Conservation (phyloP, 2,797 vertebrate species). For the Lagothrix lagotricha region DNA sequence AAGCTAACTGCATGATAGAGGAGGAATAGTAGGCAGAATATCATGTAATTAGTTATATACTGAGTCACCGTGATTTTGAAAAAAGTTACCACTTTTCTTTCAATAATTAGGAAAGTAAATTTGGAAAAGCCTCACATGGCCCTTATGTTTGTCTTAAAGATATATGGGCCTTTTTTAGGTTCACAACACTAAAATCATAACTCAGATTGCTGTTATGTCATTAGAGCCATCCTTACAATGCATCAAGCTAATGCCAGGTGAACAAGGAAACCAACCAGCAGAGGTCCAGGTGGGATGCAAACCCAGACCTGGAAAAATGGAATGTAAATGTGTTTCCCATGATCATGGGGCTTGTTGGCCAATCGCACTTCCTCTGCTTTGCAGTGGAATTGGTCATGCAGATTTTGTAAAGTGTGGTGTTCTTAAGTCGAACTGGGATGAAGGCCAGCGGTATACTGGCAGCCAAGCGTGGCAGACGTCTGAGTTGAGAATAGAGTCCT, state of each 20-base stretch:
- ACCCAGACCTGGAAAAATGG: background rate
- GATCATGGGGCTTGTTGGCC: background rate
- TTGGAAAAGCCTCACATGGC: background rate
- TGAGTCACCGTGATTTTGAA: conserved; percentile 12
- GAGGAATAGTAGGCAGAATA: background rate
- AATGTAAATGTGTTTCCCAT: background rate
- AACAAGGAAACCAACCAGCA: background rate
- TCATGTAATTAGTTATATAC: background rate
- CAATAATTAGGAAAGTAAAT: conserved; percentile 4
- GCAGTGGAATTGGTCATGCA: background rate
- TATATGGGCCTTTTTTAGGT: background rate
- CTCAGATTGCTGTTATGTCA: background rate
- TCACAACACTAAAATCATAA: background rate
- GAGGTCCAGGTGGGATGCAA: background rate
- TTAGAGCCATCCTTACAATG: background rate
- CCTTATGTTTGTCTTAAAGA: background rate
- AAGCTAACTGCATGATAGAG: background rate
- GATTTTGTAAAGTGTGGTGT: conserved; percentile 33
- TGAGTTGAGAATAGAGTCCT: conserved; percentile 38
- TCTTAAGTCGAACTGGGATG: conserved; percentile 38
- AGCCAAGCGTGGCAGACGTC: background rate
- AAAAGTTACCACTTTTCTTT: conserved; percentile 28
- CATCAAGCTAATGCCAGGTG: background rate
- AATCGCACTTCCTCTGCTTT: background rate
- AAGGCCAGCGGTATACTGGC: background rate